Evolutionary conservation across 2,888 invertebrate genomes (phyloP).

Genomic region (Masnerella sp.): DNA sequence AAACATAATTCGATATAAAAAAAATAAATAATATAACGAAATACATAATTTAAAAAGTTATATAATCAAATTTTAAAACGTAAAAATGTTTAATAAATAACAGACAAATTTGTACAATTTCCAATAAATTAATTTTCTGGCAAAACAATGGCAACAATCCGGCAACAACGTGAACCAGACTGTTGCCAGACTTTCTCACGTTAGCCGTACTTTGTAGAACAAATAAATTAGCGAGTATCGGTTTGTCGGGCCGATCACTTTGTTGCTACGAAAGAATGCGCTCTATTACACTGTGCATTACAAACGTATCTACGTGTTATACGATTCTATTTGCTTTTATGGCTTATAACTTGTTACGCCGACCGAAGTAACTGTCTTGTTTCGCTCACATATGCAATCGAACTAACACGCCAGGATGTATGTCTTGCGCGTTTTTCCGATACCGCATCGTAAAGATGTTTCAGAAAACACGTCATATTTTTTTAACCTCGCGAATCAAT

Average conservation of each 20-base stretch:
- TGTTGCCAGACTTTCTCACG: no score
- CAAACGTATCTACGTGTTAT: conserved; percentile 16
- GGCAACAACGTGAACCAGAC: no score
- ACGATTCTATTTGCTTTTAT: conserved; percentile 36
- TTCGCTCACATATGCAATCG: conserved; percentile 28
- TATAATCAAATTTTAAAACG: no score
- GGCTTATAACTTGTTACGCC: conserved; percentile 32
- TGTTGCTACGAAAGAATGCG: conserved; percentile 14
- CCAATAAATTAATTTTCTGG: no score
- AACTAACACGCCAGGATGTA: conserved; percentile 21
- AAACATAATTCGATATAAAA: conserved; percentile 60
- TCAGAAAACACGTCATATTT: conserved; percentile 17
- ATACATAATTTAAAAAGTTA: no score
- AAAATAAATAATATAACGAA: no score
- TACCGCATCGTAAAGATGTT: conserved; percentile 4
- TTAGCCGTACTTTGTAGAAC: no score
- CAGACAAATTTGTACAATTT: no score
- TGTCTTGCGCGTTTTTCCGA: conserved; percentile 15
- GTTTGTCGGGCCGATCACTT: conserved; percentile 6
- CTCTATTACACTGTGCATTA: conserved; percentile 22
- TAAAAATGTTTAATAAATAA: conserved; percentile 59
- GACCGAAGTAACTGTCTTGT: conserved; percentile 31
- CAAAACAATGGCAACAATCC: no score
- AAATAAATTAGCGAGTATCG: conserved; percentile 19
- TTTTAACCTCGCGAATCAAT: conserved; percentile 12